These are phyloP conservation scores for Crocidura indochinensis DNA, from an alignment of 2,797 vertebrate genomes.

Conservation along the genomic window DNA sequence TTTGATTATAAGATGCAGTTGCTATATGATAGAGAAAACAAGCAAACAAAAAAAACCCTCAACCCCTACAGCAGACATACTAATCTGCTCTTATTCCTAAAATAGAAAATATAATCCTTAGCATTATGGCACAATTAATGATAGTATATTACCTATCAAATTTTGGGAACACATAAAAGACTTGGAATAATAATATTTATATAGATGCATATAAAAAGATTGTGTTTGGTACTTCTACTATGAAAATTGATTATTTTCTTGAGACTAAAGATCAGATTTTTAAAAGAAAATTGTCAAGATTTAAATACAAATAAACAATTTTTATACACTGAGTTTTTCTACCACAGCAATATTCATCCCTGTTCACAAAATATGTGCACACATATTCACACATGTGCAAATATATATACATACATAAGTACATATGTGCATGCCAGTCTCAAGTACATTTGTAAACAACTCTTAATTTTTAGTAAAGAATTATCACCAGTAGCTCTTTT, in stretches of 20 bases:
- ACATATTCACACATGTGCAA: background rate
- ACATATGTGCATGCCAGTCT: background rate
- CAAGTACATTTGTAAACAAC: background rate
- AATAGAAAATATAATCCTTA: background rate
- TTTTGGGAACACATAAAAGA: background rate
- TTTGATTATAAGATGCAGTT: background rate
- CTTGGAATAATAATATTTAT: background rate
- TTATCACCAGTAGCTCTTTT: conserved; percentile 48
- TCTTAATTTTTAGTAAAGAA: conserved; percentile 47
- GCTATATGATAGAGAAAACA: background rate
- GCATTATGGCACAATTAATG: fast-evolving
- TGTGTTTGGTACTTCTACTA: background rate
- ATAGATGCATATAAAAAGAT: background rate
- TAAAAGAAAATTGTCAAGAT: background rate
- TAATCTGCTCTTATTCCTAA: background rate
- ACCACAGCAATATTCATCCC: background rate
- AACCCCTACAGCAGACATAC: fast-evolving
- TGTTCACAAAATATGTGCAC: no score
- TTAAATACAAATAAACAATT: background rate
- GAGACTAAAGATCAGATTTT: background rate
- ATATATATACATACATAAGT: fast-evolving
- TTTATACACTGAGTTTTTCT: background rate
- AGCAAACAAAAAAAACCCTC: background rate
- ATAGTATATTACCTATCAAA: background rate
- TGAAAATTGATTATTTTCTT: background rate